These are phyloP conservation scores for Tetropium fuscum DNA, from an alignment of 2,888 invertebrate species.

Conservation along the genomic window DNA sequence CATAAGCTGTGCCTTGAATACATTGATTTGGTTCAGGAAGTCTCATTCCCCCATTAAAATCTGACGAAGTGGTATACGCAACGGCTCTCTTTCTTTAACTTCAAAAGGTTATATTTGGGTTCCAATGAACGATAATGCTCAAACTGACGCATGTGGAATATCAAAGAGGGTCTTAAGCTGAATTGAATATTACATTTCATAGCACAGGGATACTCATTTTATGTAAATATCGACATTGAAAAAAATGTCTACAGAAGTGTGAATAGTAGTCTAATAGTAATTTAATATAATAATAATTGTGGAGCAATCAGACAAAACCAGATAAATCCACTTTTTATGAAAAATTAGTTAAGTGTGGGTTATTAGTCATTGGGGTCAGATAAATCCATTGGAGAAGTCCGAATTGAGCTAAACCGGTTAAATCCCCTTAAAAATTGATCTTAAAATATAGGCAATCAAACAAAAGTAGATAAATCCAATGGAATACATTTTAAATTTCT, in stretches of 20 bases:
- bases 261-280: no score
- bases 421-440: no score
- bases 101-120: slow-evolving; percentile 2
- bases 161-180: background rate
- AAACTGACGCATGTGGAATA: background rate
- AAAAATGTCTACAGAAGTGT: background rate
- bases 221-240: background rate
- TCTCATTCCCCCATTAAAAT: slow-evolving; percentile 2
- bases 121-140: slow-evolving; percentile 1
- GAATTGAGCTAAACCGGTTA: no score
- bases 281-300: no score
- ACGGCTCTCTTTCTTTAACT: background rate
- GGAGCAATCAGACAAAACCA: no score
- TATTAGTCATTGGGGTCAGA: no score
- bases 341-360: no score
- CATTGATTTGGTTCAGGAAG: slow-evolving; percentile 5
- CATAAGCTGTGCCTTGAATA: slow-evolving; percentile 11
- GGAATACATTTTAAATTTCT: no score
- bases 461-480: no score
- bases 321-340: no score
- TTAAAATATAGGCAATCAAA: no score
- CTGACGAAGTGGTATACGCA: background rate
- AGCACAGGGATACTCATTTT: background rate
- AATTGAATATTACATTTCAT: background rate
- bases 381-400: no score